Percentiles rank a stretch among this genome's conserved stretches.
Evolutionary conservation across 2,888 invertebrate species (phyloP).

Genomic region (Heteropelma amictum): DNA sequence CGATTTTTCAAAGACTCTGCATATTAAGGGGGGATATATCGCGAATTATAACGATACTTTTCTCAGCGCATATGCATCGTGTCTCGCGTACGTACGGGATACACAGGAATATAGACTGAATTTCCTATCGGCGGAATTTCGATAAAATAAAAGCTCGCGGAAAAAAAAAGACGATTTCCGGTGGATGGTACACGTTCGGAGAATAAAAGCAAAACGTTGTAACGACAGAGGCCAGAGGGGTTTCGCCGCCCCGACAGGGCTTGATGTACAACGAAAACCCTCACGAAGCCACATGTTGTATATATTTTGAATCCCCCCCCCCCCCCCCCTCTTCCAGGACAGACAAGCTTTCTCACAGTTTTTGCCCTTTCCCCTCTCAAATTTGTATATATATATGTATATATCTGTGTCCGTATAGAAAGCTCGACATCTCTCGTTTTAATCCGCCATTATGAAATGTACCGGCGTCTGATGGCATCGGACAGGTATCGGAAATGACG

Average conservation of each 20-base stretch:
- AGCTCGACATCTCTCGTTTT: slow-evolving; percentile 61
- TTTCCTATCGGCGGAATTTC: slow-evolving; percentile 9
- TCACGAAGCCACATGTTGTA: slow-evolving; percentile 48
- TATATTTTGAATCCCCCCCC: slow-evolving; percentile 15
- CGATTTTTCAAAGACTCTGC: too few relatives aligned
- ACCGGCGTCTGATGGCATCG: slow-evolving; percentile 61
- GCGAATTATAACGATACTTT: background rate
- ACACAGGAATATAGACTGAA: background rate
- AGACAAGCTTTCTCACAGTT: background rate
- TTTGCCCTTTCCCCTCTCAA: background rate
- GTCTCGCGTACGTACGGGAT: background rate
- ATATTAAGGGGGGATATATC: too few relatives aligned
- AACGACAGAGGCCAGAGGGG: slow-evolving; percentile 48
- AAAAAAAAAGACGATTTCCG: slow-evolving; percentile 52
- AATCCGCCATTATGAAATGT: slow-evolving; percentile 68
- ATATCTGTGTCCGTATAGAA: too few relatives aligned
- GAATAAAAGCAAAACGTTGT: slow-evolving; percentile 66
- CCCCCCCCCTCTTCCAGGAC: background rate
- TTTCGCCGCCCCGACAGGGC: background rate
- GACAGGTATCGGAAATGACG: slow-evolving; percentile 67
- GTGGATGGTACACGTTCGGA: slow-evolving; percentile 39
- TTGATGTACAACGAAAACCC: slow-evolving; percentile 50
- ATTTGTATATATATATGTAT: slow-evolving; percentile 26
- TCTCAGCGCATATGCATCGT: background rate
- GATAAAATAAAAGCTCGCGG: slow-evolving; percentile 38